Evolutionary conservation across 2,888 invertebrate species (phyloP).

Genomic region (Nemurella pictetii): DNA sequence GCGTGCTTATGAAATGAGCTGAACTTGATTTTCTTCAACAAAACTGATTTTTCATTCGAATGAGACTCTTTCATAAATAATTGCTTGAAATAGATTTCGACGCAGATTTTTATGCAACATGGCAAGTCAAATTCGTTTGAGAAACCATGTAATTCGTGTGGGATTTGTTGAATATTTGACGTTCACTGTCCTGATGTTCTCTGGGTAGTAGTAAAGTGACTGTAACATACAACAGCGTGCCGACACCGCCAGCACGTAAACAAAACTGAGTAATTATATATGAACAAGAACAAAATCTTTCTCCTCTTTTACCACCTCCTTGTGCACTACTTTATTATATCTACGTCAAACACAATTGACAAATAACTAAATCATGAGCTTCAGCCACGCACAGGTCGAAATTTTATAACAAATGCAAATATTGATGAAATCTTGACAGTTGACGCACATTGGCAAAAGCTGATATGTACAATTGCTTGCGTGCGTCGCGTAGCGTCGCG

Average conservation of each 20-base stretch:
- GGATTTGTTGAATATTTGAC: background rate
- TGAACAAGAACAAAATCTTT: background rate
- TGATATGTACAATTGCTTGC: background rate
- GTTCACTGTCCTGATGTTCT: background rate
- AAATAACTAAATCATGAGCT: background rate
- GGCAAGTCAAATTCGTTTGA: background rate
- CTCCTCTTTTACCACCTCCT: background rate
- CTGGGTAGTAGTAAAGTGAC: background rate
- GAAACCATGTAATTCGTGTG: background rate
- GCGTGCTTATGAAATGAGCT: background rate
- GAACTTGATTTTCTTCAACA: background rate
- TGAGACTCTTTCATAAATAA: background rate
- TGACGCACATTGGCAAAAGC: background rate
- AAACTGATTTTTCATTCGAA: background rate
- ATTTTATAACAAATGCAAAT: background rate
- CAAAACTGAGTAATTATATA: background rate
- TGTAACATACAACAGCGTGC: background rate
- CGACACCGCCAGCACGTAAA: background rate
- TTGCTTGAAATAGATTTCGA: background rate
- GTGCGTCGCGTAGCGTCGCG: background rate
- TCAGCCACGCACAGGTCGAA: background rate
- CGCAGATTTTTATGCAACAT: background rate
- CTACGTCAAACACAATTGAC: background rate
- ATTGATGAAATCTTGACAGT: background rate
- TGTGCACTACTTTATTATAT: background rate